Percentiles rank a stretch among this genome's conserved stretches.
These are phyloP conservation scores for Tenthredo scrophulariae DNA, from an alignment of 2,888 invertebrate genomes.

Conservation along the genomic window DNA sequence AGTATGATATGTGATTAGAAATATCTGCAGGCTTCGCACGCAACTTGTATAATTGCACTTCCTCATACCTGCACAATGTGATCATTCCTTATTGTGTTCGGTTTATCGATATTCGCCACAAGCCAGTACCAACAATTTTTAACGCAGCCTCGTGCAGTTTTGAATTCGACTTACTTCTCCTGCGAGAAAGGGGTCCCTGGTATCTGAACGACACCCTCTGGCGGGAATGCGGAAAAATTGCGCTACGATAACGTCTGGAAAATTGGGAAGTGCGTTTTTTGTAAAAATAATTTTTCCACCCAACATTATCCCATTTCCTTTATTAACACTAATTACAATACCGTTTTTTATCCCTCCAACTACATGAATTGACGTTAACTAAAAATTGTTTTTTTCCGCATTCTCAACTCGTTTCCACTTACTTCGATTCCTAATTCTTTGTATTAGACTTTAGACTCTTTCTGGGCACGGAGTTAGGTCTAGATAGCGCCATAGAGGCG, in stretches of 20 bases:
- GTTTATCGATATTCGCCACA: background rate
- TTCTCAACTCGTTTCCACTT: background rate
- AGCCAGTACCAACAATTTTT: background rate
- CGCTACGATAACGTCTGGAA: background rate
- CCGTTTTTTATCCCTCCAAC: no score
- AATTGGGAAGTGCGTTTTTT: background rate
- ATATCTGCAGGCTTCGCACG: background rate
- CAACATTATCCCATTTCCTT: no score
- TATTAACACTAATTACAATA: no score
- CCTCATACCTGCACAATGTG: conserved; percentile 3
- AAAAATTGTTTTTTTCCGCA: background rate
- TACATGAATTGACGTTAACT: background rate
- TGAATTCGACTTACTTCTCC: no score
- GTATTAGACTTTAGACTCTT: background rate
- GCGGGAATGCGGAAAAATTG: background rate
- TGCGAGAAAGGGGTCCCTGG: background rate
- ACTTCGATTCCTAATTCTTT: background rate
- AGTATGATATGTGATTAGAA: background rate
- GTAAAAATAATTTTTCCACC: no score
- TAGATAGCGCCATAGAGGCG: conserved; percentile 40
- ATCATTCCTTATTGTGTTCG: background rate
- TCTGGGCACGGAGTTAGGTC: conserved; percentile 9
- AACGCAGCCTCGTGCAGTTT: background rate
- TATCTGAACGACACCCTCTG: background rate
- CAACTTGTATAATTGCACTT: background rate